Base-by-base conservation (phyloP, 2,113 vertebrate genomes). In the Ploceus nigricollis region DNA sequence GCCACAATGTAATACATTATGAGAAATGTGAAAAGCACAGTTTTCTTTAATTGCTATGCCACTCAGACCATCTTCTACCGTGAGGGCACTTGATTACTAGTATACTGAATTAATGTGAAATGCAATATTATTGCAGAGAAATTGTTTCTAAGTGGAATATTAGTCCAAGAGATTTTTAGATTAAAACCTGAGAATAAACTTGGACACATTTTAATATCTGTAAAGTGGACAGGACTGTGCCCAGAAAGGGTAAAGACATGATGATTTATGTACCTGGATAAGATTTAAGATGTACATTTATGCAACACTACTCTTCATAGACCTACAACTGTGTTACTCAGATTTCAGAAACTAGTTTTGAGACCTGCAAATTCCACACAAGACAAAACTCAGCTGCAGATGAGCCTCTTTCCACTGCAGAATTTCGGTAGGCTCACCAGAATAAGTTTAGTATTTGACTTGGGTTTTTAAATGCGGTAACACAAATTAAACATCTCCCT, bases 281-380 rank as follows among this genome's bases (percentile, higher is more conserved):
- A 40, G 40, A 31, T 9, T 19, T 63, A n/a, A 65, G 13, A 30
- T n/a, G 13, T 15, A 14, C 6, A 30, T 82, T 54, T 89, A 31
- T 15, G n/a, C 37, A 68, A n/a, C 0, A 0, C 44, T 76, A 47
- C 25, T 66, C 21, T 58, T 89, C 61, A 45, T 0, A 6, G 27
- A 50, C 15, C 12, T 78, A 28, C 30, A 71, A 48, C 7, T 60
- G 4, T 40, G 7, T n/a, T 54, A 50, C 14, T 84, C 20, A 72
- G 53, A 21, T 90, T 76, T 90, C 53, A 80, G 14, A 61, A 88
- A 30, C 10, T 61, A 69, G 2, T 15, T 84, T 20, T 13, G 1
- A 53, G 15, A 40, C 15, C 37, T 40, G 15, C 3, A 69, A 68
- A 65, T 53, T 79, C 63, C 18, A 56, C 35, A 31, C 8, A 79